phyloP scores from a whole-genome alignment of 2,113 vertebrate species.

The Empidonax alnorum region DNA sequence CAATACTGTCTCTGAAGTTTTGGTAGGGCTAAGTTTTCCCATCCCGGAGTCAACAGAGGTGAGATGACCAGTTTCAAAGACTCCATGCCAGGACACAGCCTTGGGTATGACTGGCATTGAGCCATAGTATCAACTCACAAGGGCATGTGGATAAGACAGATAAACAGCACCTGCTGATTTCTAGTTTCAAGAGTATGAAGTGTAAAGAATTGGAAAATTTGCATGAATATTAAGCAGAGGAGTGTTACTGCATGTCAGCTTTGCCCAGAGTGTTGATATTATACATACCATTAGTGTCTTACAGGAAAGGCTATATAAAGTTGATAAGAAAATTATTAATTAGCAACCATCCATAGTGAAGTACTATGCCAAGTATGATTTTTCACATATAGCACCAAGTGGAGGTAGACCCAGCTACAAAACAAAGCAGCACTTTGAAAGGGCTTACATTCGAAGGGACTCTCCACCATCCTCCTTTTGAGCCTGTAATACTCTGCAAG shows the following conservation, averaged over 20 bases:
- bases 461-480: slow-evolving; percentile 81
- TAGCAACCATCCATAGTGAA: background rate
- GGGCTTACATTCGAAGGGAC: slow-evolving; percentile 79
- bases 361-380: background rate
- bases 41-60: background rate
- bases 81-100: background rate
- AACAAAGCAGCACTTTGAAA: background rate
- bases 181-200: background rate
- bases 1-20: background rate
- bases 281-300: background rate
- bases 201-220: background rate
- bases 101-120: background rate
- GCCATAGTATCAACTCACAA: background rate
- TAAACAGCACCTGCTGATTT: background rate
- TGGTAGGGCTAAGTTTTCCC: background rate
- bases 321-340: background rate
- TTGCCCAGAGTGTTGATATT: background rate
- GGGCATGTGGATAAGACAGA: background rate
- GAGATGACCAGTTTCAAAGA: background rate
- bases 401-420: background rate
- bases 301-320: background rate
- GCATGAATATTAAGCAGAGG: background rate
- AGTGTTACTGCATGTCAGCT: background rate
- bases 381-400: background rate
- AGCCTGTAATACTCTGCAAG: slow-evolving; percentile 78